These are phyloP conservation scores for Leptonema lineaticorne DNA, from an alignment of 1,140 invertebrate species.

Conservation along the genomic window DNA sequence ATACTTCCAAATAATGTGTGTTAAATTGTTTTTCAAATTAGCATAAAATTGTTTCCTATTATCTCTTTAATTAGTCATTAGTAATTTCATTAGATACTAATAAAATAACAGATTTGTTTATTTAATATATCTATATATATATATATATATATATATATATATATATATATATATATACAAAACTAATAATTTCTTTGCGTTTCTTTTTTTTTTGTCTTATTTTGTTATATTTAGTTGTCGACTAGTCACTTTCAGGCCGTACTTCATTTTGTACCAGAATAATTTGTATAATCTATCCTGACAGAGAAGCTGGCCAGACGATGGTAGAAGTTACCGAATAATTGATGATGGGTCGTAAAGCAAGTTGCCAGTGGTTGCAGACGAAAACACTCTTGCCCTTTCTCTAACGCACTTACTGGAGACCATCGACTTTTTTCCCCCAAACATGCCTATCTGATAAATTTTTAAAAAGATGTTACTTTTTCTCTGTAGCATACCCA, in stretches of 20 bases:
- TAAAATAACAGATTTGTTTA: neutral
- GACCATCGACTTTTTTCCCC: neutral
- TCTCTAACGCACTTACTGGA: slow-evolving; percentile 8
- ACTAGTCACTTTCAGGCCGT: neutral
- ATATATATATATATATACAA: too few species aligned
- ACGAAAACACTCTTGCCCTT: slow-evolving; percentile 16
- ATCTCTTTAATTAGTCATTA: neutral
- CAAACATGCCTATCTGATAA: neutral
- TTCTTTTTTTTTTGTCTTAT: neutral
- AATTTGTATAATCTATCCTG: slow-evolving; percentile 34
- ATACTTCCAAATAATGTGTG: neutral
- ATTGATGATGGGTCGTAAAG: slow-evolving; percentile 23
- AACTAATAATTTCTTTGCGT: too few species aligned
- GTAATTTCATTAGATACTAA: neutral
- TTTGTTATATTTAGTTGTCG: neutral
- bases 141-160: too few species aligned
- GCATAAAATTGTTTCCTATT: neutral
- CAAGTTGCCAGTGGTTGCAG: slow-evolving; percentile 5
- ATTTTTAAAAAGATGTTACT: neutral
- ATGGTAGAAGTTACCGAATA: slow-evolving; percentile 23
- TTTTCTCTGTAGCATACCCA: neutral
- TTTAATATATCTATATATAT: too few species aligned
- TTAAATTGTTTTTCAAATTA: neutral
- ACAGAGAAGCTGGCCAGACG: slow-evolving; percentile 20
- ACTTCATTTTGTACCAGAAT: slow-evolving; percentile 31